Conservation (phyloP, 2,797 vertebrate species). For the Anguilla pacifica region DNA sequence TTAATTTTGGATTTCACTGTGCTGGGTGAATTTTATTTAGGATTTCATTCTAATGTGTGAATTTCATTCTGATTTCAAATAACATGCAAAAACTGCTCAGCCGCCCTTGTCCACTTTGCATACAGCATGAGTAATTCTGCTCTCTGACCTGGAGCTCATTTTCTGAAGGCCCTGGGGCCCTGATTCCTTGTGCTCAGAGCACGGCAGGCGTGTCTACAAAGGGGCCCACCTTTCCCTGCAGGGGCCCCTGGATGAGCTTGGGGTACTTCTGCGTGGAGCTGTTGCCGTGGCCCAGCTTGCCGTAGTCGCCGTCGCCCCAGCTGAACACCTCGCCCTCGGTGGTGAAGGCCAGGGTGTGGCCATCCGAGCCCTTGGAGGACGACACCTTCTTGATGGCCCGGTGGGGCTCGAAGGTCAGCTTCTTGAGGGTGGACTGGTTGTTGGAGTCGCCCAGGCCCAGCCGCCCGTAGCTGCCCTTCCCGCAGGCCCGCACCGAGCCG, state of each 20-base stretch:
- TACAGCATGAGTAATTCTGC: not conserved
- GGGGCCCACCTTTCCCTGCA: slow-evolving; percentile 75
- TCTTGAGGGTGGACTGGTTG: slow-evolving; percentile 81
- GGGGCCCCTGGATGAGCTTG: slow-evolving; percentile 80
- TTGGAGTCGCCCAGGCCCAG: slow-evolving; percentile 82
- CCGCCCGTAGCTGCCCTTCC: slow-evolving; percentile 81
- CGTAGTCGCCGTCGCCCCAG: slow-evolving; percentile 82
- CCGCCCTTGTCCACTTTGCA: not conserved
- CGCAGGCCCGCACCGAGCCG: slow-evolving; percentile 78
- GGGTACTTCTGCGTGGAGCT: slow-evolving; percentile 84
- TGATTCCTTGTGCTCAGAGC: not conserved
- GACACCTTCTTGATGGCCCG: slow-evolving; percentile 79
- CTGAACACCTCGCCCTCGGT: slow-evolving; percentile 81
- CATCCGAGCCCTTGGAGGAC: slow-evolving; percentile 80
- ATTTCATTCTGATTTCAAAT: no score
- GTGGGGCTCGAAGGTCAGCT: slow-evolving; percentile 79
- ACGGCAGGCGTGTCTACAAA: not conserved
- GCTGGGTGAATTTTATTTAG: no score
- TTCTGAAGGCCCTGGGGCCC: not conserved
- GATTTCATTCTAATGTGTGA: no score
- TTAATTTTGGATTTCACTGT: not conserved
- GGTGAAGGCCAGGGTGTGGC: slow-evolving; percentile 80
- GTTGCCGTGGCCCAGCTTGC: slow-evolving; percentile 82
- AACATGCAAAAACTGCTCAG: not conserved
- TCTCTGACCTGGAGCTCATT: not conserved